Conservation (phyloP, 2,113 vertebrate genomes). For the human region DNA sequence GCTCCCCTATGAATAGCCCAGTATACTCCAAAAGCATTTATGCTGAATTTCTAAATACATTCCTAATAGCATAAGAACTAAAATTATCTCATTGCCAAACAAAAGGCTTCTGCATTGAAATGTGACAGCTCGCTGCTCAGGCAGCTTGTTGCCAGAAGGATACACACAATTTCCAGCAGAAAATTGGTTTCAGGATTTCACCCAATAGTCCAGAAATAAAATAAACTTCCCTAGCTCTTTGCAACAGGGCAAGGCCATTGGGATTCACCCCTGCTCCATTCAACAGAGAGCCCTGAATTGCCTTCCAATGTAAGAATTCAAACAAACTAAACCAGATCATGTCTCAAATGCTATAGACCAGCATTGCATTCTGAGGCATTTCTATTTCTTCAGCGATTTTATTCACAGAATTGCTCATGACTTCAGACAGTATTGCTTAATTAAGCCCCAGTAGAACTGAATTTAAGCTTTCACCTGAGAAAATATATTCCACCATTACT, state of each 20-base stretch:
- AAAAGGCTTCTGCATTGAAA: constrained; percentile 56
- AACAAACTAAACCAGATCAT: constrained; percentile 17
- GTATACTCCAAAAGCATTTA: not conserved
- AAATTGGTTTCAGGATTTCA: constrained; percentile 59
- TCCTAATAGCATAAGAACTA: constrained; percentile 50
- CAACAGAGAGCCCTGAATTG: constrained; percentile 1
- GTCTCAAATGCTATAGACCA: constrained; percentile 37
- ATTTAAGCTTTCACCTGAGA: constrained; percentile 64
- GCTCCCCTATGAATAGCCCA: not conserved
- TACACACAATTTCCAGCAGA: constrained; percentile 56
- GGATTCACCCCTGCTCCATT: not conserved
- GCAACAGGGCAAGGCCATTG: not conserved
- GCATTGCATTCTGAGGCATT: constrained; percentile 42
- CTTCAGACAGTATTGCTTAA: constrained; percentile 54
- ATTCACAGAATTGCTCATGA: constrained; percentile 32
- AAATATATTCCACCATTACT: constrained; percentile 66
- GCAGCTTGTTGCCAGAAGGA: constrained; percentile 55
- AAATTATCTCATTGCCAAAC: constrained; percentile 62
- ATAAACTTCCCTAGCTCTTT: constrained; percentile 46
- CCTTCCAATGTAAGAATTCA: constrained; percentile 48
- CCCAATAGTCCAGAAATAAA: constrained; percentile 52
- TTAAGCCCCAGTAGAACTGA: constrained; percentile 66
- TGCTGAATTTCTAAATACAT: constrained; percentile 53
- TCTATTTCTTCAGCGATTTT: constrained; percentile 44
- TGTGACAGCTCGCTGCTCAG: constrained; percentile 42